These are phyloP conservation scores for Aleiodes sp. DNA, from an alignment of 1,140 invertebrate species.

Conservation along the genomic window DNA sequence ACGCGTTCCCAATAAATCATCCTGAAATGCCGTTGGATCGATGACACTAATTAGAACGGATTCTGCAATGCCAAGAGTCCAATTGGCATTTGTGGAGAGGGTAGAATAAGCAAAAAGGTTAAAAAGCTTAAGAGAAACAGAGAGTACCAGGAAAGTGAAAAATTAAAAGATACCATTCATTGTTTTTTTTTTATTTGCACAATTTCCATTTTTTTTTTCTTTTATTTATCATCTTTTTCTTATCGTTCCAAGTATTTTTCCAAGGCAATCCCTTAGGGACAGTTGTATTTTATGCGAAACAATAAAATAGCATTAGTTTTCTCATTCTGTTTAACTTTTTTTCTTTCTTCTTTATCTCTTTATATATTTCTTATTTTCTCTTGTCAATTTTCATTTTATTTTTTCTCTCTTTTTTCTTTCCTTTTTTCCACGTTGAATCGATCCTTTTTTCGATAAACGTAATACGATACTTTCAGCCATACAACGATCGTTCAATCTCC, in stretches of 20 bases:
- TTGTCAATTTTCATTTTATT: too few relatives aligned
- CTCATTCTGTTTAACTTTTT: constrained; percentile 18
- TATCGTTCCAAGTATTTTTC: background rate
- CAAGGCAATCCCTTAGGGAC: background rate
- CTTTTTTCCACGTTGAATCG: too few relatives aligned
- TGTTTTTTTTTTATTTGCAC: constrained; percentile 20
- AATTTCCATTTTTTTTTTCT: background rate
- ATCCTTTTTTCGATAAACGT: too few relatives aligned
- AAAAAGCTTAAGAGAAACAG: background rate
- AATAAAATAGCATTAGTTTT: constrained; percentile 14
- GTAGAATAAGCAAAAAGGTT: background rate
- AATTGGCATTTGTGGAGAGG: background rate
- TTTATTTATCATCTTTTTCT: background rate
- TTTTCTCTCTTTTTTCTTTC: too few relatives aligned
- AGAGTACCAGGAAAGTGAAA: constrained; percentile 2
- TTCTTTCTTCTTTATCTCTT: constrained; percentile 24
- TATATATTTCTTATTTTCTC: too few relatives aligned
- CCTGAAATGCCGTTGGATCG: constrained; percentile 22
- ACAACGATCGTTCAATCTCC: background rate
- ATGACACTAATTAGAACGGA: constrained; percentile 34
- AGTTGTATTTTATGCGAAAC: constrained; percentile 33
- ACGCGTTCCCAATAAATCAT: constrained; percentile 31
- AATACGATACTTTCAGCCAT: background rate
- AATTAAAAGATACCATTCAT: constrained; percentile 22
- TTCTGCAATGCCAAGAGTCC: background rate